Base-by-base conservation (phyloP, 2,888 invertebrate species). In the Vandiemenella viatica region DNA sequence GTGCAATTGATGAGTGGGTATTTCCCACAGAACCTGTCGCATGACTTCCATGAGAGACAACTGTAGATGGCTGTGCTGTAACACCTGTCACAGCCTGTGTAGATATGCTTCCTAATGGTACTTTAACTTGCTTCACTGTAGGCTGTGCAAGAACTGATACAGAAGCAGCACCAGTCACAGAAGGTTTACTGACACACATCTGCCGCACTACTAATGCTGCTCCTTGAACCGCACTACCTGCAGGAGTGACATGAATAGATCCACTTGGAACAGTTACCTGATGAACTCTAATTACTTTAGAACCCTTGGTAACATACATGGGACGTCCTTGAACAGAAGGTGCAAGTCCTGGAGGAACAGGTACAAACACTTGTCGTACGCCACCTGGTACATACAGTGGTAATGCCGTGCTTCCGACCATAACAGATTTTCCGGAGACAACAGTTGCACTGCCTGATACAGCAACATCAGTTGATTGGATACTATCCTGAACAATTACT, bases 51-150 rank as follows among this genome's bases (percentile, higher is more conserved):
- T 58, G 53, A 10, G 59, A 59, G 26, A 69, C 55, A 45, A 68
- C 67, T 17, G 67, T 66, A 17, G 68, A 63, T 32, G 65, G 64
- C 56, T 68, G 69, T 22, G 66, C 63, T 53, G 61, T 63, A 15
- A 68, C 64, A n/a, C 63, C 63, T 10, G 65, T 60, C 26, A 68
- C 50, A 54, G 60, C 65, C 55, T 67, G 68, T 10, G 69, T 63
- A 20, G 67, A 63, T 46, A 70, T 66, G 26, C 67, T 65, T 32
- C 58, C 55, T 13, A 56, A 54, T 16, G 57, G 57, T 18, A 57
- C 42, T 37, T 52, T 56, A 5, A 56, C 55, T 43, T 56, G 54
- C 18, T 55, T 56, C 10, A 55, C 55, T 18, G 56, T 54, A 21
- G 54, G 50, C n/a, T 47, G 50, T 15, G 48, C 50, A 19, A 51